phyloP scores from a whole-genome alignment of 2,888 invertebrate species.

The Anthrax anthrax region DNA sequence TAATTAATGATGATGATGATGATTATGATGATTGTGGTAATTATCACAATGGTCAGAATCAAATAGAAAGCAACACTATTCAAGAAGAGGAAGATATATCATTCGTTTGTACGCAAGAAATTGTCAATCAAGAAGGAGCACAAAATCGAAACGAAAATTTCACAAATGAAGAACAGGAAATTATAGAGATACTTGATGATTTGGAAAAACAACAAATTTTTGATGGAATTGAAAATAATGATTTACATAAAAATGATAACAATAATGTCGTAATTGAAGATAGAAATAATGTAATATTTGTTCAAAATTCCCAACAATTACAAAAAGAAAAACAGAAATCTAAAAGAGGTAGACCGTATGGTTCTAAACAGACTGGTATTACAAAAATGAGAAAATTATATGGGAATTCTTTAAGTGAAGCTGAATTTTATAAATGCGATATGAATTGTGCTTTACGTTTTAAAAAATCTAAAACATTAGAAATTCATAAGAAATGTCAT shows the following conservation, averaged over 20 bases:
- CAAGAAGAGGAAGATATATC: slow-evolving; percentile 11
- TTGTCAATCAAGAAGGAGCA: slow-evolving; percentile 7
- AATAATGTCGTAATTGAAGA: slow-evolving; percentile 30
- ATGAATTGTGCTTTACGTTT: slow-evolving; percentile 30
- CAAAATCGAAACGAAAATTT: neutral
- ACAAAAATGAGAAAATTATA: slow-evolving; percentile 16
- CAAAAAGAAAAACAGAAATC: slow-evolving; percentile 1
- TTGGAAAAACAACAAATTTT: neutral
- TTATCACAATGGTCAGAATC: too few species aligned
- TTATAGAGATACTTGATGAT: slow-evolving; percentile 10
- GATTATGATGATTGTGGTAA: neutral
- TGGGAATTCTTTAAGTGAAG: slow-evolving; percentile 11
- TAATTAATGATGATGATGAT: slow-evolving; percentile 10
- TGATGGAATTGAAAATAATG: slow-evolving; percentile 4
- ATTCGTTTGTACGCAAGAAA: slow-evolving; percentile 16
- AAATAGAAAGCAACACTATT: too few species aligned
- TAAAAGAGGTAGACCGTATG: slow-evolving; percentile 29
- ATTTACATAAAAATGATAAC: slow-evolving; percentile 9
- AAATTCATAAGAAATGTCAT: slow-evolving; percentile 30
- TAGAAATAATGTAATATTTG: too few species aligned
- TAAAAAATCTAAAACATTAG: slow-evolving; percentile 22
- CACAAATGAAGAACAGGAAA: slow-evolving; percentile 9
- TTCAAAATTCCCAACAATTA: too few species aligned
- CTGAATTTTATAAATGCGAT: slow-evolving; percentile 22
- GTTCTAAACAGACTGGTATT: slow-evolving; percentile 26